Evolutionary conservation across 2,113 vertebrate species (phyloP).

Genomic region (Todiramphus saurophagus): DNA sequence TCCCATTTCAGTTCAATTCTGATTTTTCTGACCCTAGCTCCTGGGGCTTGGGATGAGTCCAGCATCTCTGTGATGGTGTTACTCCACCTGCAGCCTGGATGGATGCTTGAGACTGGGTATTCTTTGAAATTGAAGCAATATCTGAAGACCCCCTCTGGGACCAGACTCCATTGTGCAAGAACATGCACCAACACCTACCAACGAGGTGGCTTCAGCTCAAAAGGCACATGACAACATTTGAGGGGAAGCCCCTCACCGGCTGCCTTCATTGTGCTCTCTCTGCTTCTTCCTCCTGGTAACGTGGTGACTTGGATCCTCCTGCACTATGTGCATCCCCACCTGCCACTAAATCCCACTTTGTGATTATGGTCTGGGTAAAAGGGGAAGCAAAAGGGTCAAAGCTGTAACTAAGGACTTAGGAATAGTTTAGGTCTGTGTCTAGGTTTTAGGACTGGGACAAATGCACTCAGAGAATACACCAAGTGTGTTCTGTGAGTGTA

Average conservation of each 20-base stretch:
- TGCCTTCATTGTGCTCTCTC: neutral
- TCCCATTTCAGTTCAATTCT: conserved; percentile 27
- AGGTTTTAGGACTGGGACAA: neutral
- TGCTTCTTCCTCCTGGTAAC: neutral
- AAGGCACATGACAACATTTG: fast-evolving
- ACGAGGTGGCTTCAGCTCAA: neutral
- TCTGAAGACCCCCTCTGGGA: neutral
- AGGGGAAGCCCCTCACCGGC: neutral
- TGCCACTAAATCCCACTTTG: neutral
- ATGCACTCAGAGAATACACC: neutral
- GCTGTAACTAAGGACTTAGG: neutral
- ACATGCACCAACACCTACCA: neutral
- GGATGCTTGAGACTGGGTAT: neutral
- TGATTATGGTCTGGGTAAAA: neutral
- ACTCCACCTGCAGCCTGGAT: conserved; percentile 39
- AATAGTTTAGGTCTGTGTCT: neutral
- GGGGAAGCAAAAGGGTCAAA: neutral
- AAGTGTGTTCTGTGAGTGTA: neutral
- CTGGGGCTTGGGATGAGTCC: conserved; percentile 58
- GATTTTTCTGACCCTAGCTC: conserved; percentile 52
- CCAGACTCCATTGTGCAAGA: neutral
- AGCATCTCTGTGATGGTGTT: conserved; percentile 28
- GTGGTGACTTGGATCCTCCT: neutral
- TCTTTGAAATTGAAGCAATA: neutral
- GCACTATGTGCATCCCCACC: fast-evolving